Conservation (phyloP, 1,140 invertebrate species). For the Lamellibrachia luymesi region DNA sequence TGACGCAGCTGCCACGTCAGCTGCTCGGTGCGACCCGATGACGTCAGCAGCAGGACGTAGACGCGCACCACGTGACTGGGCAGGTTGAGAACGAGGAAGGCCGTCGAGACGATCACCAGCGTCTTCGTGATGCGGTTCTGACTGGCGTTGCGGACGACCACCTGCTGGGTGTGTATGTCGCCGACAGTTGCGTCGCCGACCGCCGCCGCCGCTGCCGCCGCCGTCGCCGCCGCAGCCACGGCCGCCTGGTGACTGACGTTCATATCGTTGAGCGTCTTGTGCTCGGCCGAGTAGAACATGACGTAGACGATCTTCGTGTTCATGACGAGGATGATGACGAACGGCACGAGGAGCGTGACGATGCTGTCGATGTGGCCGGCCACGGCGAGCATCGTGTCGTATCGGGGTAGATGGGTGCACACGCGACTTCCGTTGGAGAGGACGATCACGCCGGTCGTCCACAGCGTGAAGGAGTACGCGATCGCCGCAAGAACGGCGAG, state of each 20-base stretch:
- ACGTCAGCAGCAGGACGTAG: constrained; percentile 42
- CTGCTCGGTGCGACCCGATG: constrained; percentile 23
- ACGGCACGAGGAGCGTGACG: constrained; percentile 61
- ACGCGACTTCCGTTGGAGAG: constrained; percentile 37
- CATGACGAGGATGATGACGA: constrained; percentile 63
- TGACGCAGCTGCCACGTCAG: constrained; percentile 30
- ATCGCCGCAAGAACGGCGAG: constrained; percentile 26
- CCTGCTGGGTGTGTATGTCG: constrained; percentile 4
- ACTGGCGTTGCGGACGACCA: constrained; percentile 47
- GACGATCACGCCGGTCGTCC: constrained; percentile 24
- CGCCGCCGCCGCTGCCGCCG: background rate
- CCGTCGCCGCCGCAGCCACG: background rate
- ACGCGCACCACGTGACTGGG: constrained; percentile 61
- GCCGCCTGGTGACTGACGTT: background rate
- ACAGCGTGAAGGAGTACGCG: constrained; percentile 26
- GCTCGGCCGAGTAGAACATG: constrained; percentile 25
- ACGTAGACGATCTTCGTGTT: constrained; percentile 61
- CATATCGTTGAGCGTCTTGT: constrained; percentile 12
- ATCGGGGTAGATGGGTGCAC: constrained; percentile 57
- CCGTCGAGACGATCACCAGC: constrained; percentile 75
- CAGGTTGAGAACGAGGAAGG: constrained; percentile 76
- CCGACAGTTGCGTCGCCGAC: background rate
- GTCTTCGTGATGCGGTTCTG: constrained; percentile 76
- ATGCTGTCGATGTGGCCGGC: constrained; percentile 64
- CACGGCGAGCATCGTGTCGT: constrained; percentile 58